These are phyloP conservation scores for Pedionomus torquatus DNA, from an alignment of 2,113 vertebrate species.

Conservation along the genomic window DNA sequence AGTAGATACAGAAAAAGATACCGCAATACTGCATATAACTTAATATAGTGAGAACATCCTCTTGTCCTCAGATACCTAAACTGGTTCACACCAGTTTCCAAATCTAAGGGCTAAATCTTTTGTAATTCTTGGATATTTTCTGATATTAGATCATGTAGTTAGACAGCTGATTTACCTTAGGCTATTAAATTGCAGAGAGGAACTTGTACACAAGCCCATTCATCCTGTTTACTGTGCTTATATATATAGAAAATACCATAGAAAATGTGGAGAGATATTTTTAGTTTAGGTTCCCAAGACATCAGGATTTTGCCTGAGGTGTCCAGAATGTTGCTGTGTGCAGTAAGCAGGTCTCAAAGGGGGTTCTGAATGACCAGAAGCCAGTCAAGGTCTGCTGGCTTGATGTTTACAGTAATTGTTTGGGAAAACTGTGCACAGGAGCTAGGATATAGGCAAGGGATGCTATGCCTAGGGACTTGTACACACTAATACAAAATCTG, in stretches of 20 bases:
- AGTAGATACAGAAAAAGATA: background rate
- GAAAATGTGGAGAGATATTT: background rate
- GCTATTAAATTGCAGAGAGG: background rate
- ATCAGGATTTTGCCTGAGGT: background rate
- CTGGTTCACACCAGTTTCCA: background rate
- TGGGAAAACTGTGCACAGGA: background rate
- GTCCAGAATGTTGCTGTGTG: background rate
- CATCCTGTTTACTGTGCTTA: background rate
- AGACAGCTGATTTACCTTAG: background rate
- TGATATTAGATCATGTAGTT: background rate
- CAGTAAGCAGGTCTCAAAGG: accelerated
- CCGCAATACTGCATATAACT: background rate
- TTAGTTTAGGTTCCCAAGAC: background rate
- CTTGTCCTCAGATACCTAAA: background rate
- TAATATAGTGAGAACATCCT: background rate
- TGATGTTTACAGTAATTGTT: background rate
- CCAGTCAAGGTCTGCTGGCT: background rate
- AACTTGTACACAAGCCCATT: background rate
- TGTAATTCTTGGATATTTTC: background rate
- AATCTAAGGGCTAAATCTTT: background rate
- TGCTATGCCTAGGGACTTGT: background rate
- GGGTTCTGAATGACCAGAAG: background rate
- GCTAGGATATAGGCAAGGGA: background rate
- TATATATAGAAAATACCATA: background rate
- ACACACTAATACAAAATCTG: background rate